Evolutionary conservation across 2,888 invertebrate genomes (phyloP).

Genomic region (Drosophila hamatofila): DNA sequence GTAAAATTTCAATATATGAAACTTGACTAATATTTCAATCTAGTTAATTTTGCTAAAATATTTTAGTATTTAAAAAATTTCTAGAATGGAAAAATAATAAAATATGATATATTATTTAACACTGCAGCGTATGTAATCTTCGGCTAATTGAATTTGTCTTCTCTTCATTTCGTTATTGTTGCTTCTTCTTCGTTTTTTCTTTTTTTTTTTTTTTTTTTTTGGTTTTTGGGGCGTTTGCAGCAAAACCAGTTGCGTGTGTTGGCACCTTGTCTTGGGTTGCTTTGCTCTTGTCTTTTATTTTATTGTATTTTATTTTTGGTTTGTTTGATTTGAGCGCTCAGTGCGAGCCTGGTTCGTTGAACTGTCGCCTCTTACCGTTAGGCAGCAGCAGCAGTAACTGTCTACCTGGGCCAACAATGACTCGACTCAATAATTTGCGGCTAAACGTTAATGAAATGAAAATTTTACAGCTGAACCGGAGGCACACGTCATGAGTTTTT

Average conservation of each 20-base stretch:
- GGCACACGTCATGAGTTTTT: slow-evolving; percentile 69
- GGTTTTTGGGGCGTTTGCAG: slow-evolving; percentile 41
- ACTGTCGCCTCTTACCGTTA: slow-evolving; percentile 53
- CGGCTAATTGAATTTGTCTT: slow-evolving; percentile 13
- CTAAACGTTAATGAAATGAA: slow-evolving; percentile 54
- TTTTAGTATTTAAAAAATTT: neutral
- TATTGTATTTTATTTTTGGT: slow-evolving; percentile 29
- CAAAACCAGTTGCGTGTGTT: slow-evolving; percentile 54
- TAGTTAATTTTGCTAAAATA: neutral
- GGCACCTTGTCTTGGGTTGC: slow-evolving; percentile 48
- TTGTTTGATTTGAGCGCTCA: slow-evolving; percentile 37
- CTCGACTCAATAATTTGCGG: slow-evolving; percentile 59
- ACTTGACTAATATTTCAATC: too few species aligned
- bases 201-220: slow-evolving; percentile 3
- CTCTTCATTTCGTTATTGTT: slow-evolving; percentile 20
- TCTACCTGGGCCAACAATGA: slow-evolving; percentile 39
- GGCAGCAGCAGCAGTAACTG: neutral
- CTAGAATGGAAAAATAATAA: neutral
- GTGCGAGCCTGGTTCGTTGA: slow-evolving; percentile 61
- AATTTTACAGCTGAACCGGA: slow-evolving; percentile 20
- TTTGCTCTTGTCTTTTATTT: slow-evolving; percentile 41
- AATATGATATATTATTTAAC: too few species aligned
- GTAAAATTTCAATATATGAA: neutral
- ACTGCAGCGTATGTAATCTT: slow-evolving; percentile 34
- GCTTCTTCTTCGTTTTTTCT: slow-evolving; percentile 13